Percentiles rank a stretch among this genome's conserved stretches.
Conservation (phyloP, 2,888 invertebrate genomes). For the Osmoderma eremita region DNA sequence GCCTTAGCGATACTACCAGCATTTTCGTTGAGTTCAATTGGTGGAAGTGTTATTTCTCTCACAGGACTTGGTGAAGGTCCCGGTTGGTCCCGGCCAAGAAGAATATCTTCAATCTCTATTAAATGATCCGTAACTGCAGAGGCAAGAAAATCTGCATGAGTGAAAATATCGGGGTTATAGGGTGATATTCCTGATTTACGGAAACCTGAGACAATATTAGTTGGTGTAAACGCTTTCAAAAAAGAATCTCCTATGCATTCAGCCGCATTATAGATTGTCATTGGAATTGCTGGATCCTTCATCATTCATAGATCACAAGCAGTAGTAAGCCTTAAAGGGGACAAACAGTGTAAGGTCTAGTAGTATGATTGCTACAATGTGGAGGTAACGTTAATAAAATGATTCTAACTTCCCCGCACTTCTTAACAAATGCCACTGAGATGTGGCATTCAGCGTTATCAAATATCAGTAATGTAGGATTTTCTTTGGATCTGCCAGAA, state of each 20-base stretch:
- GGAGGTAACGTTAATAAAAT: constrained; percentile 17
- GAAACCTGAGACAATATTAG: constrained; percentile 14
- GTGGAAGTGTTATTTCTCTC: too few species aligned
- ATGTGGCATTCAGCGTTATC: constrained; percentile 59
- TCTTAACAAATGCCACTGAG: constrained; percentile 42
- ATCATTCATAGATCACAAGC: constrained; percentile 46
- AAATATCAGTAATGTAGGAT: constrained; percentile 54
- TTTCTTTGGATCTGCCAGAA: constrained; percentile 49
- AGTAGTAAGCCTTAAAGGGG: constrained; percentile 22
- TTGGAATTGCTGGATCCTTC: constrained; percentile 57
- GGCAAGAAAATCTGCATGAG: constrained; percentile 44
- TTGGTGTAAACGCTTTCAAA: constrained; percentile 1
- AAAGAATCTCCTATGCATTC: constrained; percentile 46
- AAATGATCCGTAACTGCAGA: constrained; percentile 14
- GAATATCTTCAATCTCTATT: too few species aligned
- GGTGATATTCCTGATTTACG: constrained; percentile 9
- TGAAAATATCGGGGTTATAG: constrained; percentile 45
- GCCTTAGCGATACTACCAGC: too few species aligned
- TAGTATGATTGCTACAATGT: constrained; percentile 15
- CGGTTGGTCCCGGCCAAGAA: too few species aligned
- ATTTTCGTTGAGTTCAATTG: too few species aligned
- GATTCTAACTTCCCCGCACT: neutral
- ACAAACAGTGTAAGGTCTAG: constrained; percentile 13
- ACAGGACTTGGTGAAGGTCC: too few species aligned
- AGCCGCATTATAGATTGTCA: constrained; percentile 59